Evolutionary conservation across 92 coral and sea anemone species (phyloP).

Genomic region (Porites divaricata): DNA sequence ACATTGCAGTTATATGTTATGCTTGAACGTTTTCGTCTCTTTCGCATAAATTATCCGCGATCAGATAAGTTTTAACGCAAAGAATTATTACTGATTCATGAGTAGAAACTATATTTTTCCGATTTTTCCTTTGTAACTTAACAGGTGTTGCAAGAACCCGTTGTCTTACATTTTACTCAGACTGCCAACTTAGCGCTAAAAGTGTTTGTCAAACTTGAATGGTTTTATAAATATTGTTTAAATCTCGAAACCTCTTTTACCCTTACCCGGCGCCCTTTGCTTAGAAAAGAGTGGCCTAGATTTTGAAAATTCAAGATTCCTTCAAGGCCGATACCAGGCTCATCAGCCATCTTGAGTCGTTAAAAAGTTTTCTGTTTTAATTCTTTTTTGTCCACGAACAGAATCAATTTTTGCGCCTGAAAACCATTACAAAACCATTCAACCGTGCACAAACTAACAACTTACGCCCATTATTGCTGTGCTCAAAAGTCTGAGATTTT

Average conservation of each 20-base stretch:
- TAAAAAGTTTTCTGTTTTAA: too few relatives aligned
- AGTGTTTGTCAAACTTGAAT: constrained; percentile 16
- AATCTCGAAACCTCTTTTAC: neutral
- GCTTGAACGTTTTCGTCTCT: neutral
- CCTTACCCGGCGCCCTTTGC: neutral
- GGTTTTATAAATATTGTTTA: neutral
- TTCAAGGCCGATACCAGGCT: too few relatives aligned
- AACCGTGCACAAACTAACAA: neutral
- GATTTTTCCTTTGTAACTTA: neutral
- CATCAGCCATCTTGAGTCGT: too few relatives aligned
- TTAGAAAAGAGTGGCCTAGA: neutral
- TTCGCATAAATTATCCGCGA: neutral
- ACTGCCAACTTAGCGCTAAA: neutral
- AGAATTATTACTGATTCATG: constrained; percentile 31
- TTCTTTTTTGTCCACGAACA: neutral
- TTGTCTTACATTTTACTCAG: neutral
- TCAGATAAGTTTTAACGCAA: neutral
- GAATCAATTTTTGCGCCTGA: neutral
- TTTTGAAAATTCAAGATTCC: neutral
- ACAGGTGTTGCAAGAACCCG: constrained; percentile 50
- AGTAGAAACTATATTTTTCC: constrained; percentile 12
- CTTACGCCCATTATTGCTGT: neutral
- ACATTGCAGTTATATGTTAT: neutral
- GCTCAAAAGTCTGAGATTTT: neutral
- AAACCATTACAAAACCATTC: neutral